Evolutionary conservation across 2,888 invertebrate genomes (phyloP), one percentile per base, ranked within the genome.

Genomic region (Tinea trinotella): DNA sequence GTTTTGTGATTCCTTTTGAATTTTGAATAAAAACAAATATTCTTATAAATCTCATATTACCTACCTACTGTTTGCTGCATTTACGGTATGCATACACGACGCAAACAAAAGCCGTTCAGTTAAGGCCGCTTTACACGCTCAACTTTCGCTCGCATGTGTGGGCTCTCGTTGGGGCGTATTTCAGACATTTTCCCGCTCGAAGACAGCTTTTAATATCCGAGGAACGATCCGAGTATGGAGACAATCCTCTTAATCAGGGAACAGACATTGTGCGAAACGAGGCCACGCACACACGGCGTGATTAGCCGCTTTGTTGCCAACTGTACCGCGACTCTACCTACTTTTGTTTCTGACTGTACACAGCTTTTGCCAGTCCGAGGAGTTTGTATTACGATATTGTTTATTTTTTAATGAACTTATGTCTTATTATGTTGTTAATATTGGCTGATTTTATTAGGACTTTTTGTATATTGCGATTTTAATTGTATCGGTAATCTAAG

Each of bases 211-310:
- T 83, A 83, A 83, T 83, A 83, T 78, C 74, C 70, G 75, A 80
- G 78, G 71, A 78, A 72, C 71, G 70, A 66, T 68, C 40, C 52
- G 46, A 15, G 46, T 18, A 48, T 24, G 78, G 81, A 83, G 84
- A 85, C 84, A 85, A 85, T 85, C 82, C 84, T 82, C 84, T 85
- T 85, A 84, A 85, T 85, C 84, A 85, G 70, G 62, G 67, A 61
- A 64, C 76, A 80, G 81, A 84, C 84, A 84, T 76, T 84, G 82
- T 79, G 70, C 67, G 74, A 74, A 85, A 85, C 71, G 75, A 70
- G 84, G 84, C 81, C 84, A 84, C 78, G 76, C 77, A 81, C 74
- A 74, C 74, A 76, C 71, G 73, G 66, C 67, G 70, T 82, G 83
- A 84, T 85, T 84, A 77, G 75, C 65, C 66, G 70, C 73, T 75